Base-by-base conservation (phyloP, 2,113 vertebrate genomes). In the Cricetomys ansorgei region DNA sequence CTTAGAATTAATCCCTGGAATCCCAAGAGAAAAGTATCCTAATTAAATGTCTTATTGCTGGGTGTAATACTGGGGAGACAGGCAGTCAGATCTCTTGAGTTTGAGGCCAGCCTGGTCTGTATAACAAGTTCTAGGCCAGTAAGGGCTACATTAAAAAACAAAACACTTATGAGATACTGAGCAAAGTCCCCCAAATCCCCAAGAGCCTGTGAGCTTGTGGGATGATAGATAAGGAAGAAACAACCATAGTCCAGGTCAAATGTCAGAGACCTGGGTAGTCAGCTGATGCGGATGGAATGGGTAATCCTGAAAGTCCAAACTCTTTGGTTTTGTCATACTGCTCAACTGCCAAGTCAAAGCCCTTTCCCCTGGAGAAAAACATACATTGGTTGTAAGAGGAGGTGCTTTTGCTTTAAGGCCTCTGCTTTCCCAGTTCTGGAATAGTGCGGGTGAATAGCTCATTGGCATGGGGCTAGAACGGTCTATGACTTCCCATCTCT, bases 261-360 rank as follows among this genome's bases (percentile, higher is more conserved):
- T 89, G 86, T 80, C 55, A 86, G 40, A 75, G 57, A 45, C 57
- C 69, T 84, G 37, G 37, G 21, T n/a, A 12, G 4, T 77, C 43
- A 73, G 57, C 79, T 94, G 73, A 70, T 84, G 59, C 89, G 86
- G 34, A 80, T 85, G n/a, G 96, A 55, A 7, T 62, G 25, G 17
- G 3, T 64, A 37, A 43, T 80, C 31, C 50, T 31, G 3, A 21
- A 64, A 50, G 12, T 37, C 29, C 23, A 12, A 3, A 43, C 7
- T 67, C 4, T 76, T 25, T 83, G 19, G n/a, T 70, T 92, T 70
- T 93, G 2, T 85, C 45, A 0, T 17, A 12, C 27, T 77, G 1
- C 62, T 43, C 64, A 62, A 29, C 88, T 88, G 53, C 81, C 72
- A 25, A 62, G 17, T 57, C 29, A 55, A 17, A 45, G 12, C 12